A percentile compares a stretch with the other conserved stretches of the same genome.
phyloP scores from a whole-genome alignment of 2,888 invertebrate species.

The Timema podura region DNA sequence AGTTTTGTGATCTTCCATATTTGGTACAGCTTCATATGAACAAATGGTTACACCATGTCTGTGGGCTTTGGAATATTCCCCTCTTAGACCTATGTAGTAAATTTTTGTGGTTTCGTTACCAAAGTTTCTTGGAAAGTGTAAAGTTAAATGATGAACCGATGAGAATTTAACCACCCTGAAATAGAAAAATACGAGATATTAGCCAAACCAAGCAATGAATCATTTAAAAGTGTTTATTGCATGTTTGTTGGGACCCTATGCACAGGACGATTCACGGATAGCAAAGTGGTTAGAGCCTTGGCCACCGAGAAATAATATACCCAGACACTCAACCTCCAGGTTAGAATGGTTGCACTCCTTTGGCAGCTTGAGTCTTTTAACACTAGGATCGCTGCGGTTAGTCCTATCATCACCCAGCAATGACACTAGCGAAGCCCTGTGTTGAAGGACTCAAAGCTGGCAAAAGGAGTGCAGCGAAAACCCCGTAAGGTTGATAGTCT shows the following conservation, averaged over 20 bases:
- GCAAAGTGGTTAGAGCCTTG: no score
- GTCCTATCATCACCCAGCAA: no score
- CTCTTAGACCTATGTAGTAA: constrained; percentile 92
- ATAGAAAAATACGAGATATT: constrained; percentile 35
- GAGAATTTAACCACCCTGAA: constrained; percentile 88
- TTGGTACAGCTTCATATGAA: constrained; percentile 83
- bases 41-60: constrained; percentile 89
- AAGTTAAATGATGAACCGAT: constrained; percentile 79
- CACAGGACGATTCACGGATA: no score
- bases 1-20: constrained; percentile 78
- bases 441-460: no score
- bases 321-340: no score
- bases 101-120: constrained; percentile 80
- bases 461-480: no score
- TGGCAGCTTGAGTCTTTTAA: no score
- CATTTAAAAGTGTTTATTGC: constrained; percentile 14
- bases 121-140: constrained; percentile 88
- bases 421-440: no score
- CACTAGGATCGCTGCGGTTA: no score
- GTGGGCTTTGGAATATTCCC: constrained; percentile 83
- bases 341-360: no score
- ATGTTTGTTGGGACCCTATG: background rate
- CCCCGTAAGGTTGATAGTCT: no score
- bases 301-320: no score
- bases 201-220: constrained; percentile 18